phyloP scores from a whole-genome alignment of 2,113 vertebrate genomes.

The Harpagus bidentatus region DNA sequence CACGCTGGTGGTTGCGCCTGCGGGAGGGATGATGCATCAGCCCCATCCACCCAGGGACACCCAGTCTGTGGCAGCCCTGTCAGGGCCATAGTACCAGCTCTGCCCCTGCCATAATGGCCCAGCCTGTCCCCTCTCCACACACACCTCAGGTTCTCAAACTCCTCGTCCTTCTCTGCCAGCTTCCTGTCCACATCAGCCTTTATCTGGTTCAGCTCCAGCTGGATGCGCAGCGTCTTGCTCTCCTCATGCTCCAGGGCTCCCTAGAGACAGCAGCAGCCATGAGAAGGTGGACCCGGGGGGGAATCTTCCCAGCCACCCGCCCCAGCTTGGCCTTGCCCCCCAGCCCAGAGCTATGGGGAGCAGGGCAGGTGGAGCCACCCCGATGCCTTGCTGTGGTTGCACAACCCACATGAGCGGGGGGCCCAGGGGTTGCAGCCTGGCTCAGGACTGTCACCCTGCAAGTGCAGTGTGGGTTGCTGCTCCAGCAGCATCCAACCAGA shows the following conservation, averaged over 20 bases:
- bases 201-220: slow-evolving; percentile 90
- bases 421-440: background rate
- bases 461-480: background rate
- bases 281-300: background rate
- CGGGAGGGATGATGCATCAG: fast-evolving
- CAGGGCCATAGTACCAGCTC: background rate
- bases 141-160: slow-evolving; percentile 88
- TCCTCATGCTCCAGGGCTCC: slow-evolving; percentile 92
- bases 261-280: slow-evolving; percentile 45
- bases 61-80: background rate
- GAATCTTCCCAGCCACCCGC: background rate
- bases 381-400: background rate
- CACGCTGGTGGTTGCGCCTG: slow-evolving; percentile 89
- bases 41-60: fast-evolving
- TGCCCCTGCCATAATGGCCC: fast-evolving
- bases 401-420: background rate
- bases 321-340: background rate
- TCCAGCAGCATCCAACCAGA: background rate
- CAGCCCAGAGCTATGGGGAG: background rate
- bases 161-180: slow-evolving; percentile 90
- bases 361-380: background rate
- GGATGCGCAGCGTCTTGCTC: slow-evolving; percentile 89
- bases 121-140: background rate
- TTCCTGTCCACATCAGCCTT: slow-evolving; percentile 91
- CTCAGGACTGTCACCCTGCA: background rate